phyloP scores from a whole-genome alignment of 2,113 vertebrate species.

The Lampris megalopsis region DNA sequence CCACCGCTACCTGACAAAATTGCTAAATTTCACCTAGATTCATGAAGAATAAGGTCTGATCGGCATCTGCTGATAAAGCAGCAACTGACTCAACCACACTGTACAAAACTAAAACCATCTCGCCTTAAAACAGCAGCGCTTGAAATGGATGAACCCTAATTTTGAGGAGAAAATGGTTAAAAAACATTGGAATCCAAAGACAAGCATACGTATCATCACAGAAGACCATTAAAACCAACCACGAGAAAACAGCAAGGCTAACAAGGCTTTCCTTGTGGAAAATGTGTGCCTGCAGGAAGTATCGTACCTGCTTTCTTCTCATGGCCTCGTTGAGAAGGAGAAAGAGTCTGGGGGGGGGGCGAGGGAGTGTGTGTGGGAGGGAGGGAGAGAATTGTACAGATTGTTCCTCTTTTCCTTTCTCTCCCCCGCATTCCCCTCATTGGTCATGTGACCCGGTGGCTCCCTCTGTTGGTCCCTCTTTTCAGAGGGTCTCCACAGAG shows the following conservation, averaged over 20 bases:
- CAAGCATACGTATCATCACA: slow-evolving; percentile 34
- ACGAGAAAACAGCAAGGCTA: slow-evolving; percentile 49
- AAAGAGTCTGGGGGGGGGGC: slow-evolving; percentile 50
- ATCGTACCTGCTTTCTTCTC: slow-evolving; percentile 86
- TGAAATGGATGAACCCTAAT: slow-evolving; percentile 27
- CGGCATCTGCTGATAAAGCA: slow-evolving; percentile 10
- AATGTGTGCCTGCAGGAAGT: slow-evolving; percentile 65
- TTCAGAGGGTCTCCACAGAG: slow-evolving; percentile 74
- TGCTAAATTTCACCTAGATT: slow-evolving; percentile 20
- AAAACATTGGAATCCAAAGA: slow-evolving; percentile 17
- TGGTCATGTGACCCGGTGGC: slow-evolving; percentile 81
- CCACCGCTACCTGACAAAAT: slow-evolving; percentile 11
- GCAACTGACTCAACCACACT: slow-evolving; percentile 15
- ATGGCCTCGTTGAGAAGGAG: slow-evolving; percentile 80
- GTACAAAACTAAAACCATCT: slow-evolving; percentile 32
- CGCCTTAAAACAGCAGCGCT: slow-evolving; percentile 30
- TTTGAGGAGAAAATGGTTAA: slow-evolving; percentile 27
- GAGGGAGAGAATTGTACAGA: slow-evolving; percentile 68
- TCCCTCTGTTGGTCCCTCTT: slow-evolving; percentile 82
- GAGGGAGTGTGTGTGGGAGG: slow-evolving; percentile 24
- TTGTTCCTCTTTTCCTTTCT: slow-evolving; percentile 80
- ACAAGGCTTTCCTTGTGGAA: slow-evolving; percentile 51
- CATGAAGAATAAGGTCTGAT: slow-evolving; percentile 23
- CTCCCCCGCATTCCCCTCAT: slow-evolving; percentile 78
- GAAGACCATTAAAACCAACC: slow-evolving; percentile 47